Evolutionary conservation across 64 coral and sea anemone genomes (phyloP).

Genomic region (Pocillopora damicornis): DNA sequence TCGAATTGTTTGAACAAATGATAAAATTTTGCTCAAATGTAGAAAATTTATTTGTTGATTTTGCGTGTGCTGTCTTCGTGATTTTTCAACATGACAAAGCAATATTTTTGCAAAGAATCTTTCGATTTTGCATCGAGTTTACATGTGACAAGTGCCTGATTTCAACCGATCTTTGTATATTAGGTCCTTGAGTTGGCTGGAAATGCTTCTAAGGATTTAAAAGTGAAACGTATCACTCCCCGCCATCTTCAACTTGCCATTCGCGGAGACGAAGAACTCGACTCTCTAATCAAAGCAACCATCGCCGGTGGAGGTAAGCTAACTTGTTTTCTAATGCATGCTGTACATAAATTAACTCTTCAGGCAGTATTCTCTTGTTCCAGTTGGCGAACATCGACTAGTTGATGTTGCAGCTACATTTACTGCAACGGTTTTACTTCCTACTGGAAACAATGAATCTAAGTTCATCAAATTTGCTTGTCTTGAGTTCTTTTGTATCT

Average conservation of each 20-base stretch:
- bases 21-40: background rate
- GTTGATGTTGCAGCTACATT: no score
- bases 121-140: background rate
- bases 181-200: slow-evolving; percentile 99
- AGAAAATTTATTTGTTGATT: background rate
- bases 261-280: slow-evolving; percentile 97
- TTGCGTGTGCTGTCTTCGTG: background rate
- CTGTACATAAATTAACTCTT: background rate
- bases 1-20: background rate
- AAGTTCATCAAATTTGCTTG: no score
- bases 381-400: no score
- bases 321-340: background rate
- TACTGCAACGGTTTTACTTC: no score
- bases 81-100: background rate
- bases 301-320: slow-evolving; percentile 98
- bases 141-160: background rate
- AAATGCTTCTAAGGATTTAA: slow-evolving; percentile 98
- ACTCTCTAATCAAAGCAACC: slow-evolving; percentile 99
- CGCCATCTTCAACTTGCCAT: slow-evolving; percentile 99
- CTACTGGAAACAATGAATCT: no score
- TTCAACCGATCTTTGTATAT: background rate
- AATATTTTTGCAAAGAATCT: background rate
- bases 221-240: slow-evolving; percentile 99
- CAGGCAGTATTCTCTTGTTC: no score
- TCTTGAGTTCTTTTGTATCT: no score